phyloP scores from a whole-genome alignment of 2,113 vertebrate genomes.

The Nibea coibor region DNA sequence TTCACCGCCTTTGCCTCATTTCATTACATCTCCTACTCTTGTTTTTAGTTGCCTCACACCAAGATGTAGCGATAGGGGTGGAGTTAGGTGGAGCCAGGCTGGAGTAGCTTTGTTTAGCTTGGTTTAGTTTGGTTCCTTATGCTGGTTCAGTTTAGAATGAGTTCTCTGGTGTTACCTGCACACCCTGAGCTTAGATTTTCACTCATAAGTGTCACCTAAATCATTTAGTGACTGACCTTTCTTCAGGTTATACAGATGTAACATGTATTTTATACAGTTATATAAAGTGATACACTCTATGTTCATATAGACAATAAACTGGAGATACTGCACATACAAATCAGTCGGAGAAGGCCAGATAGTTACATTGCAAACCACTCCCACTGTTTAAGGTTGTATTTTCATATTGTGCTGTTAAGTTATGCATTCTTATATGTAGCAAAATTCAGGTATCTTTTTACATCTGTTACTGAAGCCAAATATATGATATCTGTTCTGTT shows the following conservation, averaged over 20 bases:
- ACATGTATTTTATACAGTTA: slow-evolving; percentile 39
- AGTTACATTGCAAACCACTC: slow-evolving; percentile 4
- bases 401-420: slow-evolving; percentile 60
- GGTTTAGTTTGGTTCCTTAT: slow-evolving; percentile 14
- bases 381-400: slow-evolving; percentile 35
- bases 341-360: slow-evolving; percentile 14
- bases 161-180: background rate
- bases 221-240: slow-evolving; percentile 16
- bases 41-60: slow-evolving; percentile 15
- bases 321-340: slow-evolving; percentile 22
- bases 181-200: slow-evolving; percentile 6
- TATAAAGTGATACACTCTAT: slow-evolving; percentile 37
- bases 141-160: slow-evolving; percentile 18
- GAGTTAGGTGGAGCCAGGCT: slow-evolving; percentile 10
- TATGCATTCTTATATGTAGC: slow-evolving; percentile 72
- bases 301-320: slow-evolving; percentile 19
- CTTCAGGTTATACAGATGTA: slow-evolving; percentile 38
- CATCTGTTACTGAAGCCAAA: slow-evolving; percentile 80
- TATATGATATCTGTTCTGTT: slow-evolving; percentile 66
- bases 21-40: slow-evolving; percentile 22
- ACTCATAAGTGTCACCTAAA: background rate
- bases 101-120: slow-evolving; percentile 23
- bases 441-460: slow-evolving; percentile 81
- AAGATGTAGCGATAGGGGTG: slow-evolving; percentile 11
- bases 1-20: slow-evolving; percentile 71